phyloP scores from a whole-genome alignment of 2,888 invertebrate species.

The Allacma fusca region DNA sequence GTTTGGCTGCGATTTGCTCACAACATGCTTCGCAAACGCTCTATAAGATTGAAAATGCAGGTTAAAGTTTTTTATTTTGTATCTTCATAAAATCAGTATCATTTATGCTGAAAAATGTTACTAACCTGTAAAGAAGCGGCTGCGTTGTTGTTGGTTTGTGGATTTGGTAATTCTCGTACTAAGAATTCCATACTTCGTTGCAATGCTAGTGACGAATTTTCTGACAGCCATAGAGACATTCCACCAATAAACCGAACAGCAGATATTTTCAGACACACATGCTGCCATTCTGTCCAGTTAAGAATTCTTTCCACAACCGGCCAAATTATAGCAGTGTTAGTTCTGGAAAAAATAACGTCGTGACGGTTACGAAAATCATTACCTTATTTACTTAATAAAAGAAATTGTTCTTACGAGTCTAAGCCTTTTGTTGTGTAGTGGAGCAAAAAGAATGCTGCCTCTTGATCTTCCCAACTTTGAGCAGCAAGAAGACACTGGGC shows the following conservation, averaged over 20 bases:
- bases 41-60: constrained; percentile 65
- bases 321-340: constrained; percentile 33
- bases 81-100: too few relatives aligned
- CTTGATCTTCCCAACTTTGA: constrained; percentile 57
- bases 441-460: constrained; percentile 57
- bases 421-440: constrained; percentile 55
- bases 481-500: constrained; percentile 47
- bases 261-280: constrained; percentile 56
- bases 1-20: constrained; percentile 75
- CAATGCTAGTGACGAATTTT: constrained; percentile 53
- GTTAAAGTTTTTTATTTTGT: too few relatives aligned
- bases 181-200: constrained; percentile 71
- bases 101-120: too few relatives aligned
- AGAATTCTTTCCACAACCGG: constrained; percentile 56
- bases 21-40: constrained; percentile 85
- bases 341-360: constrained; percentile 21
- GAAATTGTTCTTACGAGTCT: constrained; percentile 59
- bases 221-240: constrained; percentile 57
- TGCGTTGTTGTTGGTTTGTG: constrained; percentile 79
- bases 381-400: too few relatives aligned
- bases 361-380: not conserved
- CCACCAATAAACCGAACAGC: constrained; percentile 59
- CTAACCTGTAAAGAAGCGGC: constrained; percentile 74
- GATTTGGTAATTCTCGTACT: constrained; percentile 76
- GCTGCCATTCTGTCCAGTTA: constrained; percentile 56